These are phyloP conservation scores for Allobates femoralis DNA, from an alignment of 2,797 vertebrate species.

Conservation along the genomic window DNA sequence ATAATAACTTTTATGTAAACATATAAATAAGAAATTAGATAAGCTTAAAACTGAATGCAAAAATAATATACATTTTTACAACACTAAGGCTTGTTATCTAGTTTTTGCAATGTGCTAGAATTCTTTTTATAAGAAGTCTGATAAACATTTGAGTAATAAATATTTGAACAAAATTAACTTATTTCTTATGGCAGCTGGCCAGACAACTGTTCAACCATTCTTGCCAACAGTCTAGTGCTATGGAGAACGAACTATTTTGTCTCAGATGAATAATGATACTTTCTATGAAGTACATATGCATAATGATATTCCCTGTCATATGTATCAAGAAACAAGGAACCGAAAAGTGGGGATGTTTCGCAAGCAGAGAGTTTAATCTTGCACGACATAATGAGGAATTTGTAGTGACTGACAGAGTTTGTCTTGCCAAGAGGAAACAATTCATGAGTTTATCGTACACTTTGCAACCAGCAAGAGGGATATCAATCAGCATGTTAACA, in stretches of 20 bases:
- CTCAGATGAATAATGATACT: conserved; percentile 42
- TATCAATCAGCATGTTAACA: conserved; percentile 29
- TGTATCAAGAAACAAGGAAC: conserved; percentile 35
- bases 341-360: conserved; percentile 14
- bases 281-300: conserved; percentile 40
- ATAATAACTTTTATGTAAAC: not conserved
- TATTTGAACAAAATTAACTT: conserved; percentile 29
- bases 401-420: conserved; percentile 6
- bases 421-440: conserved; percentile 15
- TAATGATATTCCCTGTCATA: conserved; percentile 34
- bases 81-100: not conserved
- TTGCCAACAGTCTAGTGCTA: conserved; percentile 35
- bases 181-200: conserved; percentile 38
- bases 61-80: not conserved
- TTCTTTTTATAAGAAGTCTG: conserved; percentile 4
- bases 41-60: not conserved
- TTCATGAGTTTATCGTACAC: conserved; percentile 28
- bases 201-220: conserved; percentile 42
- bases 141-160: conserved; percentile 38
- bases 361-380: conserved; percentile 29
- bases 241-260: conserved; percentile 22
- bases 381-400: conserved; percentile 29
- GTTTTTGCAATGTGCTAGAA: not conserved
- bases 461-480: conserved; percentile 22
- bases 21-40: not conserved